Base-by-base conservation (phyloP, 2,113 vertebrate species). In the Empidonax alnorum region DNA sequence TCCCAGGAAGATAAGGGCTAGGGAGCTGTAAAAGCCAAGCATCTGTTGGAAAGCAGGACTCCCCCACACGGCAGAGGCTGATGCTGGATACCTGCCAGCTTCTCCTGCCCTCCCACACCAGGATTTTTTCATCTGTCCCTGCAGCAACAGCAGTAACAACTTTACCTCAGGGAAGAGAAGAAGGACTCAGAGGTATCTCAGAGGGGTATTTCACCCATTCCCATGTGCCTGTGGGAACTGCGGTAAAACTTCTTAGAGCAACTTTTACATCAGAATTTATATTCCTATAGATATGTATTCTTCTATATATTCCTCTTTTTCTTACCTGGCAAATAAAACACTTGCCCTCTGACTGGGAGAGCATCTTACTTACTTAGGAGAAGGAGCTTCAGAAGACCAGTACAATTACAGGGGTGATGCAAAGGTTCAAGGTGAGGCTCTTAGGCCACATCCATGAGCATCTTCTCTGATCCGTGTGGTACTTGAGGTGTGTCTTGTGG, bases 21-120 rank as follows among this genome's bases (percentile, higher is more conserved):
- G 5, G 72, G 61, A 93, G 83, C 86, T 75, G 68, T 68, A 81
- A 89, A 86, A 94, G 41, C 73, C 79, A 81, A 77, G 91, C 93
- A 92, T 93, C 86, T 94, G 86, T 73, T 87, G 81, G 85, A 61
- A 94, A 90, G 91, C 68, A 88, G 83, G 95, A 59, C 72, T 84
- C 79, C 18, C 55, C 17, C 68, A 24, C 52, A 28, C 24, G 3
- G 73, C 89, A 95, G 90, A 73, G 86, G 92, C 89, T 63, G 73
- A 68, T 72, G 76, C 86, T 97, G 96, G 95, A 86, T 41, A 67
- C 68, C 80, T 62, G 95, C 95, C 96, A 97, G 83, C 65, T 87
- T 78, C 94, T 86, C 80, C 83, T 92, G 93, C 52, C 56, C 72
- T 93, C 44, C 73, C 89, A 89, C 83, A 90, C 19, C 72, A 84